These are phyloP conservation scores for Volucella inflata DNA, from an alignment of 2,888 invertebrate species.

Conservation along the genomic window DNA sequence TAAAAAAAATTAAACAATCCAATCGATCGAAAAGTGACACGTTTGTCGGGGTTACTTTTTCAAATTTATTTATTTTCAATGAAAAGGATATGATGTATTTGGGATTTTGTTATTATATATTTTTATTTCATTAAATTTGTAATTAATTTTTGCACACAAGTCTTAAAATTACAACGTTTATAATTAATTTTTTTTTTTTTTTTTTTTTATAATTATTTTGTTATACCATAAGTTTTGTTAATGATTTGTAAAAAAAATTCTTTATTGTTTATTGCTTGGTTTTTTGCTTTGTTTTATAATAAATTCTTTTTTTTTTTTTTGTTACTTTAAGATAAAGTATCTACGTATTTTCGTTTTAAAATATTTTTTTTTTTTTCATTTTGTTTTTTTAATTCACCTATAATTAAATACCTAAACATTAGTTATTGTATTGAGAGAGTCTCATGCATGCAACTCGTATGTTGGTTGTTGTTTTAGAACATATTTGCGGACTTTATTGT, in stretches of 20 bases:
- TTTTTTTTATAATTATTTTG: conserved; percentile 6
- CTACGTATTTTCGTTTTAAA: conserved; percentile 60
- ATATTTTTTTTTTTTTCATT: too few relatives aligned
- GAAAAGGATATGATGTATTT: conserved; percentile 65
- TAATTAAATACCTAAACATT: conserved; percentile 71
- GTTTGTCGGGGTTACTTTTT: conserved; percentile 34
- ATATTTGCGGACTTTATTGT: conserved; percentile 43
- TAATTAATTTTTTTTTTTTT: conserved; percentile 25
- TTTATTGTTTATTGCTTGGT: conserved; percentile 46
- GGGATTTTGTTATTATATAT: background rate
- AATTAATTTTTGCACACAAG: conserved; percentile 57
- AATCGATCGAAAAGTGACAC: conserved; percentile 50
- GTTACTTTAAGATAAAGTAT: conserved; percentile 63
- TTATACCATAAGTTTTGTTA: conserved; percentile 18
- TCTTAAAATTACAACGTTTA: conserved; percentile 62
- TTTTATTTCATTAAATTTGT: conserved; percentile 36
- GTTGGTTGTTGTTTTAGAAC: conserved; percentile 35
- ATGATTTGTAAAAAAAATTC: conserved; percentile 67
- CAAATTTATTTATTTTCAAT: conserved; percentile 38
- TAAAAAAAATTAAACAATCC: conserved; percentile 59
- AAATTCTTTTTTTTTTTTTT: conserved; percentile 14
- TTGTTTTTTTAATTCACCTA: conserved; percentile 70
- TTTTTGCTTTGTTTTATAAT: conserved; percentile 50
- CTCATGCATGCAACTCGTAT: conserved; percentile 60
- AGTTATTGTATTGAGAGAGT: conserved; percentile 74